phyloP scores from a whole-genome alignment of 2,888 invertebrate genomes.

The Labia minor region DNA sequence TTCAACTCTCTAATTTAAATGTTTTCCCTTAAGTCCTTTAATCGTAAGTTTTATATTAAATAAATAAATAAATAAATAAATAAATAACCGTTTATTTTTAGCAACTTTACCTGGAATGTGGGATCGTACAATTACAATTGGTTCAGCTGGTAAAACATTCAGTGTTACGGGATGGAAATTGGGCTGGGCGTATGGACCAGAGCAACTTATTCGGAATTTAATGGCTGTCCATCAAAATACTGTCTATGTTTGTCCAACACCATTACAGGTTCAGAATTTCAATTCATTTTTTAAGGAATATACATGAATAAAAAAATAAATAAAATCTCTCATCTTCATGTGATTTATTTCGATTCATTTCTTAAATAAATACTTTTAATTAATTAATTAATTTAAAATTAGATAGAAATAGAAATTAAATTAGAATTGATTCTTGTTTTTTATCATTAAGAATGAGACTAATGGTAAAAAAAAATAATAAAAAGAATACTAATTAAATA shows the following conservation, averaged over 20 bases:
- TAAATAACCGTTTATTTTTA: constrained; percentile 32
- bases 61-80: too few relatives aligned
- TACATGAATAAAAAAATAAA: neutral
- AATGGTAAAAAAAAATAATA: too few relatives aligned
- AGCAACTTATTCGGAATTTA: constrained; percentile 63
- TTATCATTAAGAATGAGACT: too few relatives aligned
- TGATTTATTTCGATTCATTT: neutral
- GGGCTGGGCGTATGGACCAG: constrained; percentile 93
- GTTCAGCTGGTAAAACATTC: constrained; percentile 96
- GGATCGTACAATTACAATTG: constrained; percentile 92
- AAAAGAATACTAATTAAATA: too few relatives aligned
- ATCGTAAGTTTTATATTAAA: too few relatives aligned
- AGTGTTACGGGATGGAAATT: constrained; percentile 95
- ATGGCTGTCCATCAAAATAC: constrained; percentile 89
- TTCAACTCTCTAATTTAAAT: too few relatives aligned
- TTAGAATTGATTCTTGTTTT: neutral
- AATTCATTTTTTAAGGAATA: neutral
- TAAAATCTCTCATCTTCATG: neutral
- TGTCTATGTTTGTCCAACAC: constrained; percentile 83
- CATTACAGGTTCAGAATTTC: constrained; percentile 62
- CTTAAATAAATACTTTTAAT: too few relatives aligned
- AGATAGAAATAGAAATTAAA: neutral
- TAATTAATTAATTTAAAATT: neutral
- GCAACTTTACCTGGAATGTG: constrained; percentile 93
- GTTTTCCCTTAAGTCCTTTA: too few relatives aligned